These are phyloP conservation scores for Diloba caeruleocephala DNA, from an alignment of 2,888 invertebrate species.

Conservation along the genomic window DNA sequence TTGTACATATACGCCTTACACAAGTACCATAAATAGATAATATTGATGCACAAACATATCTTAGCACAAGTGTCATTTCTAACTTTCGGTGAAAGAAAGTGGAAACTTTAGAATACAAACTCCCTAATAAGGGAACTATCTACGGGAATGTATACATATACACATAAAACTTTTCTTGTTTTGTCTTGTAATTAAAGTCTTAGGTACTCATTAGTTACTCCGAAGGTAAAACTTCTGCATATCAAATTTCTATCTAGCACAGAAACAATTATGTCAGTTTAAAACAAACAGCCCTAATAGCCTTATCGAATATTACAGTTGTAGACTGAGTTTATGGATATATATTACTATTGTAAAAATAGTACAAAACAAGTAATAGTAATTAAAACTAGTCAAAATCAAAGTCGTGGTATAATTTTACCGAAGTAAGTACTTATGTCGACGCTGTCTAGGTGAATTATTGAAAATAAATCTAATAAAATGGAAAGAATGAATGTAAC, in stretches of 20 bases:
- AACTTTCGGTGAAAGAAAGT: slow-evolving; percentile 71
- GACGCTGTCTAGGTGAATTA: not conserved
- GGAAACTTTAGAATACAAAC: slow-evolving; percentile 51
- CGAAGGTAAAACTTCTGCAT: too few species aligned
- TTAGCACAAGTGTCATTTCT: slow-evolving; percentile 67
- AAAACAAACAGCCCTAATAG: not conserved
- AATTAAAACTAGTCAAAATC: not conserved
- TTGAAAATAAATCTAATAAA: slow-evolving; percentile 34
- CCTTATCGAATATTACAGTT: not conserved
- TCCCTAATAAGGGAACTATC: slow-evolving; percentile 38
- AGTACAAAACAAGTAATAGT: too few species aligned
- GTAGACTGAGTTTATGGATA: too few species aligned
- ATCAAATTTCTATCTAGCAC: too few species aligned
- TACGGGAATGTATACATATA: slow-evolving; percentile 2
- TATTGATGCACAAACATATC: slow-evolving; percentile 48
- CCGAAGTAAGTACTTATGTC: not conserved
- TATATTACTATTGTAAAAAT: too few species aligned
- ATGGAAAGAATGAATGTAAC: slow-evolving; percentile 14
- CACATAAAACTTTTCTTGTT: not conserved
- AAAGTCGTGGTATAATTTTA: not conserved
- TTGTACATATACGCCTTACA: slow-evolving; percentile 16
- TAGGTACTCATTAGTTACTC: too few species aligned
- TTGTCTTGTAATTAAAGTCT: not conserved
- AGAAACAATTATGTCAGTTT: too few species aligned
- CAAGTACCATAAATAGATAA: slow-evolving; percentile 36